These are phyloP conservation scores for Carapus acus DNA, from an alignment of 2,797 vertebrate genomes.

Conservation along the genomic window DNA sequence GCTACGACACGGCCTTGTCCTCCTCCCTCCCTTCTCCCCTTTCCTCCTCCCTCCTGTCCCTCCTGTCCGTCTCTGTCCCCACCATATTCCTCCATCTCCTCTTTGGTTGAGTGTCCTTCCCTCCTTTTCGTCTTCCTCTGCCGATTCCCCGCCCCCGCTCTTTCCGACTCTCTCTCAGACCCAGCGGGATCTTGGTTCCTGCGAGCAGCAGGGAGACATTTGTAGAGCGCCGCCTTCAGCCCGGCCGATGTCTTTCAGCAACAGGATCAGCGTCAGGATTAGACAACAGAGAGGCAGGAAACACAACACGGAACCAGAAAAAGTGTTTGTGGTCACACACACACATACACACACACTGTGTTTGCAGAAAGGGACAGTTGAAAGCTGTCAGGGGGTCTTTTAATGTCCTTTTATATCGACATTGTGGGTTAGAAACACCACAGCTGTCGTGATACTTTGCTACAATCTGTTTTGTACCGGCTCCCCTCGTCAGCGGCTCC, in stretches of 20 bases:
- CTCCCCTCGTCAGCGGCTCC: constrained; percentile 17
- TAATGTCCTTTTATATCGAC: constrained; percentile 18
- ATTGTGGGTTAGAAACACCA: too few relatives aligned
- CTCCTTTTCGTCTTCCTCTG: constrained; percentile 22
- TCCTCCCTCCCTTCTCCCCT: constrained; percentile 48
- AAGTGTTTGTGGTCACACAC: too few relatives aligned
- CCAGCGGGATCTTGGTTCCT: constrained; percentile 52
- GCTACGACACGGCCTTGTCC: constrained; percentile 59
- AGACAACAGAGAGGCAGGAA: constrained; percentile 16
- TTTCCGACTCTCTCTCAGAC: constrained; percentile 50
- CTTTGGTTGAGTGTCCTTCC: constrained; percentile 65
- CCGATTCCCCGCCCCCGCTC: constrained; percentile 40
- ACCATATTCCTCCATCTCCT: constrained; percentile 64
- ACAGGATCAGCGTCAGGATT: constrained; percentile 19
- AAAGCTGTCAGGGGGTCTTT: constrained; percentile 12
- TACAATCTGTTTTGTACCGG: constrained; percentile 14
- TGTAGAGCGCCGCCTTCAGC: constrained; percentile 28
- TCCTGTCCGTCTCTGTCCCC: constrained; percentile 56
- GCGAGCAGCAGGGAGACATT: constrained; percentile 45
- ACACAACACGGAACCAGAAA: constrained; percentile 11
- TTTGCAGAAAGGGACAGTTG: too few relatives aligned
- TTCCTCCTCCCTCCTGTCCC: constrained; percentile 42
- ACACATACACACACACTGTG: constrained; percentile 1
- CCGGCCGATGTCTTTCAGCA: constrained; percentile 33
- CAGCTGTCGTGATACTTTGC: not conserved